Percentiles rank a stretch among this genome's conserved stretches.
These are phyloP conservation scores for Chloroceryle aenea DNA, from an alignment of 2,113 vertebrate genomes.

Conservation along the genomic window DNA sequence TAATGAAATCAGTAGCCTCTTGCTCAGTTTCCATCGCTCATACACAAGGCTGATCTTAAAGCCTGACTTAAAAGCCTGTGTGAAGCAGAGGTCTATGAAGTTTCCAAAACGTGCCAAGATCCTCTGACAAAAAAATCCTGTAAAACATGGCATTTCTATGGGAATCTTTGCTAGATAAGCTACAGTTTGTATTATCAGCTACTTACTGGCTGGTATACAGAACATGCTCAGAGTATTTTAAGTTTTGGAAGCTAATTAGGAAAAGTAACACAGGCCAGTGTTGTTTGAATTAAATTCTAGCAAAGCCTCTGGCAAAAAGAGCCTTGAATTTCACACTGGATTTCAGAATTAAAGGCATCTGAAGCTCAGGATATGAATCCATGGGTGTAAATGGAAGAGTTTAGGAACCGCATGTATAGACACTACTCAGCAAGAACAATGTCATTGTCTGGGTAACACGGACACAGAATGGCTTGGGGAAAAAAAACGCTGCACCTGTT, in stretches of 20 bases:
- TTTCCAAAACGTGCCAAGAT: not conserved
- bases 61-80: not conserved
- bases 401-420: not conserved
- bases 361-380: not conserved
- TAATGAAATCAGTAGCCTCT: not conserved
- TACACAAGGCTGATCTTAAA: not conserved
- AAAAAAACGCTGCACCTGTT: not conserved
- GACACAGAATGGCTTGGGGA: not conserved
- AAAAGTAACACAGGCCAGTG: not conserved
- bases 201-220: not conserved
- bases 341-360: not conserved
- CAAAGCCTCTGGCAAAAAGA: not conserved
- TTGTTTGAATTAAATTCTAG: not conserved
- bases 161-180: not conserved
- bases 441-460: not conserved
- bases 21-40: not conserved
- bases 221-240: not conserved
- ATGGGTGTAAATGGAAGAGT: not conserved
- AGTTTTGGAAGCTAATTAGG: not conserved
- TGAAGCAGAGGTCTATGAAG: not conserved
- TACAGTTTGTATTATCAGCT: not conserved
- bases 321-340: not conserved
- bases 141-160: not conserved
- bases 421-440: not conserved
- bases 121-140: not conserved